Conservation (phyloP, 2,113 vertebrate species). For the Carettochelys insculpta region DNA sequence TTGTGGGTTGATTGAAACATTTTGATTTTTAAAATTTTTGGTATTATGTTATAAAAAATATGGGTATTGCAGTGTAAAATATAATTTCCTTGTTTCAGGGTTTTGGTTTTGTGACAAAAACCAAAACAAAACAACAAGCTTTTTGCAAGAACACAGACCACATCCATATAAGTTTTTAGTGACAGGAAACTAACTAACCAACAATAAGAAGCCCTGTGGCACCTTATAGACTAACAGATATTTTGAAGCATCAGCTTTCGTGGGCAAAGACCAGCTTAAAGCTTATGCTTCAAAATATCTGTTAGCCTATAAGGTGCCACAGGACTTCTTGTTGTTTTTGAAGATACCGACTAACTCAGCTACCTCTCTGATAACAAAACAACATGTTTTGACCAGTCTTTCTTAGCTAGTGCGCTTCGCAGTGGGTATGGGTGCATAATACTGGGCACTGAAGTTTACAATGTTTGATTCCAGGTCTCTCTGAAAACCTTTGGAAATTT, state of each 20-base stretch:
- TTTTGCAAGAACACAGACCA: neutral
- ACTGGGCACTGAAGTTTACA: neutral
- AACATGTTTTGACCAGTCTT: neutral
- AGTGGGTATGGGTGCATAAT: neutral
- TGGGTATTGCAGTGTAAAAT: neutral
- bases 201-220: too few species aligned
- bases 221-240: too few species aligned
- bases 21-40: neutral
- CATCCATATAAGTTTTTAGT: neutral
- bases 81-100: neutral
- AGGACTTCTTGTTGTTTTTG: too few species aligned
- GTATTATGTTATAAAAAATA: neutral
- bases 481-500: neutral
- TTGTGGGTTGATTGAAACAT: neutral
- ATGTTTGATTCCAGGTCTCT: neutral
- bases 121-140: neutral
- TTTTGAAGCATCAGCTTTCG: too few species aligned
- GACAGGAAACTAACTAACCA: too few species aligned
- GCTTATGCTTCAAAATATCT: too few species aligned
- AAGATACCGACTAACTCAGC: too few species aligned
- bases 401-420: neutral
- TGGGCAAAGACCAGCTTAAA: too few species aligned
- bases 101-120: neutral
- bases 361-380: too few species aligned
- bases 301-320: too few species aligned